A percentile compares a stretch with the other conserved stretches of the same genome.
These are phyloP conservation scores for Tadarida brasiliensis DNA, from an alignment of 2,797 vertebrate genomes.

Conservation along the genomic window DNA sequence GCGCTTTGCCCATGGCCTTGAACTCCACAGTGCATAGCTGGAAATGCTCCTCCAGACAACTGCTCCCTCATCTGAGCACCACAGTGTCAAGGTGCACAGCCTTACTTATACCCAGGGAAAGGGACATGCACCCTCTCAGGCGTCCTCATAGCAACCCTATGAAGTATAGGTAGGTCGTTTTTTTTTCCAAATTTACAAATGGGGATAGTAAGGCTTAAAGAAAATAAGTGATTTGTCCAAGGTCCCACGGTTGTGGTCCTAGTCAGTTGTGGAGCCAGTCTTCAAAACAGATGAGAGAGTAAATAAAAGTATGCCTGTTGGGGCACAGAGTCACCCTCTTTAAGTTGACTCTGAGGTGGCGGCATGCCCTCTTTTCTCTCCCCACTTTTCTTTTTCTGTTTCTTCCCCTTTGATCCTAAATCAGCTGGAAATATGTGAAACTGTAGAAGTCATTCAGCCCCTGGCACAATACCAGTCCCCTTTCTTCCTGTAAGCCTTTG, in stretches of 20 bases:
- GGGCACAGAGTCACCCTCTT: not conserved
- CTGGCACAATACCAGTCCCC: not conserved
- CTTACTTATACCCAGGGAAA: not conserved
- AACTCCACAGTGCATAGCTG: not conserved
- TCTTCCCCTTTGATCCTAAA: not conserved
- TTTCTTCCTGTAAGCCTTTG: not conserved
- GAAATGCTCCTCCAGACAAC: not conserved
- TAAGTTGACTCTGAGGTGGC: not conserved
- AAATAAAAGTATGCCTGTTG: not conserved
- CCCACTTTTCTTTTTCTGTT: not conserved
- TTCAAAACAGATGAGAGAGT: not conserved
- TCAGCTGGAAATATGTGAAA: not conserved
- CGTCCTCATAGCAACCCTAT: not conserved
- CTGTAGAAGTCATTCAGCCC: not conserved
- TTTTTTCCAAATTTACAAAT: not conserved
- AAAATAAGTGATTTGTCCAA: constrained; percentile 68
- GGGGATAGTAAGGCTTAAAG: not conserved
- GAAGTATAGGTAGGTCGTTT: not conserved
- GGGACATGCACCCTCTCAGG: not conserved
- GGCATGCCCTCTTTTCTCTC: not conserved
- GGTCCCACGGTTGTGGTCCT: not conserved
- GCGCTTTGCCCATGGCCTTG: not conserved
- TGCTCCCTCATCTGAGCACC: not conserved
- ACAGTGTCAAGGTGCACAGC: not conserved
- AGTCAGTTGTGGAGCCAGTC: not conserved